A percentile compares a stretch with the other conserved stretches of the same genome.
Evolutionary conservation across 2,888 invertebrate genomes (phyloP).

Genomic region (Crioceris asparagi): DNA sequence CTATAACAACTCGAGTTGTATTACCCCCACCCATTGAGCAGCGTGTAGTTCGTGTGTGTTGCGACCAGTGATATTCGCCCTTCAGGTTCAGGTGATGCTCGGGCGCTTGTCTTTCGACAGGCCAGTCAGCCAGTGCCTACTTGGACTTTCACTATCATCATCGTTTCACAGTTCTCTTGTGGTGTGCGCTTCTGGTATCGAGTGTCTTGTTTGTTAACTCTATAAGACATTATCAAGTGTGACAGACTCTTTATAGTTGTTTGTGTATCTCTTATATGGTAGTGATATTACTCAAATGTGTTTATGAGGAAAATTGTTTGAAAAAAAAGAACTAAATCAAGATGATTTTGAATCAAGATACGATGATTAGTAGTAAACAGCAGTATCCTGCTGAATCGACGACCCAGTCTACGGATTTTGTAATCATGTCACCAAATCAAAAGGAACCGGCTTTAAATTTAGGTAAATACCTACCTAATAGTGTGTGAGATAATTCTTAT

Average conservation of each 20-base stretch:
- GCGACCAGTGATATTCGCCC: slow-evolving; percentile 35
- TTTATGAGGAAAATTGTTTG: slow-evolving; percentile 7
- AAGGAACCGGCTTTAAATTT: slow-evolving; percentile 62
- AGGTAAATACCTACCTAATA: too few relatives aligned
- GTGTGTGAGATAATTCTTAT: too few relatives aligned
- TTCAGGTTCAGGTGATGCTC: too few relatives aligned
- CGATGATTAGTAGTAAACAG: slow-evolving; percentile 53
- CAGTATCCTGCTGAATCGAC: slow-evolving; percentile 43
- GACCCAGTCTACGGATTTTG: slow-evolving; percentile 25
- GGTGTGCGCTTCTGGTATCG: slow-evolving; percentile 22
- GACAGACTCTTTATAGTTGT: too few relatives aligned
- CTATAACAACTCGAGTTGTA: too few relatives aligned
- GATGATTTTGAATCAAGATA: slow-evolving; percentile 57
- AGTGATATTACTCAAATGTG: too few relatives aligned
- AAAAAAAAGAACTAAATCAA: slow-evolving; percentile 15
- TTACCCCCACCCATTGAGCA: neutral
- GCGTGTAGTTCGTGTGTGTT: slow-evolving; percentile 4
- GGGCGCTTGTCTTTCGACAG: slow-evolving; percentile 38
- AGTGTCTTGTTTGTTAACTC: too few relatives aligned
- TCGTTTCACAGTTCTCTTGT: slow-evolving; percentile 33
- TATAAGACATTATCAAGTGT: too few relatives aligned
- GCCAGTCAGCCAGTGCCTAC: slow-evolving; percentile 35
- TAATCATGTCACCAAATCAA: slow-evolving; percentile 35
- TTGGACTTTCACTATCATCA: slow-evolving; percentile 41
- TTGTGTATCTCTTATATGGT: too few relatives aligned